Percentiles rank a stretch among this genome's conserved stretches.
These are phyloP conservation scores for Drosophila setifemur DNA, from an alignment of 1,140 invertebrate genomes.

Conservation along the genomic window DNA sequence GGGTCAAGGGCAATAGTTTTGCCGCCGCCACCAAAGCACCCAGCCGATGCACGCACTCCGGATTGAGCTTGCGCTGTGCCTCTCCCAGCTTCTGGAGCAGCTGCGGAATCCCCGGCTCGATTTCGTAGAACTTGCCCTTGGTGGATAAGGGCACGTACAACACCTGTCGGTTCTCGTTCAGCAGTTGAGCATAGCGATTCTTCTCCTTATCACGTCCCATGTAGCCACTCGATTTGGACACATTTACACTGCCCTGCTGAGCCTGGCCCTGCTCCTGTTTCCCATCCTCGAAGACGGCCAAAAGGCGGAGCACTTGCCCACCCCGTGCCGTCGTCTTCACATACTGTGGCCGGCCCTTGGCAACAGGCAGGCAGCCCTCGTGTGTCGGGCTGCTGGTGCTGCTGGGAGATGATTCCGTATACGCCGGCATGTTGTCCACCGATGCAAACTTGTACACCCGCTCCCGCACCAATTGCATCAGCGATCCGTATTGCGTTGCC, in stretches of 20 bases:
- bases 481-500: constrained; percentile 72
- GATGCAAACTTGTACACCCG: constrained; percentile 81
- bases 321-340: constrained; percentile 77
- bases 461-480: constrained; percentile 78
- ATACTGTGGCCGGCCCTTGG: constrained; percentile 71
- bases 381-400: constrained; percentile 59
- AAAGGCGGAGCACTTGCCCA: constrained; percentile 76
- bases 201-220: constrained; percentile 78
- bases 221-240: constrained; percentile 28
- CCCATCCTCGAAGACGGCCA: constrained; percentile 81
- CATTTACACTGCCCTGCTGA: constrained; percentile 21
- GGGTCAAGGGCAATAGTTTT: constrained; percentile 67
- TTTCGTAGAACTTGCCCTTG: constrained; percentile 82
- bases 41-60: constrained; percentile 81
- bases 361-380: constrained; percentile 68
- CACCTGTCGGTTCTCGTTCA: constrained; percentile 79
- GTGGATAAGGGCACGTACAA: constrained; percentile 78
- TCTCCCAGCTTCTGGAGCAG: constrained; percentile 70
- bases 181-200: constrained; percentile 78
- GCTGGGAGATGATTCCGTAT: constrained; percentile 68
- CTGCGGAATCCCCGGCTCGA: constrained; percentile 77
- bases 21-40: constrained; percentile 60
- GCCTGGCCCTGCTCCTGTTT: constrained; percentile 59
- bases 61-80: constrained; percentile 70
- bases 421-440: constrained; percentile 80